A percentile compares a stretch with the other conserved stretches of the same genome.
These are phyloP conservation scores for Pyrrhura leucotis DNA, from an alignment of 2,797 vertebrate genomes.

Conservation along the genomic window DNA sequence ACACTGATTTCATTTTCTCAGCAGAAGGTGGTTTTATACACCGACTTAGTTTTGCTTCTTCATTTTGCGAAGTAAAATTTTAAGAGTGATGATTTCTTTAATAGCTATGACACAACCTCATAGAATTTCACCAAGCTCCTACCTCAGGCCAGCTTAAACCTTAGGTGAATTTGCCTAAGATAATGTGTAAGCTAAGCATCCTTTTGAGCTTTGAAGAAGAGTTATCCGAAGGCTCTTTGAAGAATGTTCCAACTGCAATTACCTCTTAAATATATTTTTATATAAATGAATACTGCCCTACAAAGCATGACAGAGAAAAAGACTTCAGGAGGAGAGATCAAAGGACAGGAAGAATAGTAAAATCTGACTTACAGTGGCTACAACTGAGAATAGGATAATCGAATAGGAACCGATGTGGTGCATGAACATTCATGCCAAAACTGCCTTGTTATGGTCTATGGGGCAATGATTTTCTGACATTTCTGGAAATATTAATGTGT, in stretches of 20 bases:
- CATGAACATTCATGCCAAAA: background rate
- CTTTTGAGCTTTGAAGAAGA: constrained; percentile 34
- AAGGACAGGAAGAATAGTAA: background rate
- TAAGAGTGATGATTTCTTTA: background rate
- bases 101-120: background rate
- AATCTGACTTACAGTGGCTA: background rate
- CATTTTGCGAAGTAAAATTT: background rate
- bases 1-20: background rate
- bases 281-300: background rate
- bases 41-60: background rate
- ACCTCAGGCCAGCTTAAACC: constrained; percentile 8
- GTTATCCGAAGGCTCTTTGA: constrained; percentile 14
- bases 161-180: background rate
- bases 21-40: fast-evolving
- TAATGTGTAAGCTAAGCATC: background rate
- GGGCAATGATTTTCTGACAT: background rate
- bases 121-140: background rate
- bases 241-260: background rate
- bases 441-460: background rate
- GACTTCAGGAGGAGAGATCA: constrained; percentile 3
- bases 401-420: background rate
- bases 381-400: background rate
- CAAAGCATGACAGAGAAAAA: background rate
- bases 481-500: background rate
- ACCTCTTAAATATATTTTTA: constrained; percentile 19